Percentiles rank a stretch among this genome's conserved stretches.
Conservation (phyloP, 1,140 invertebrate genomes). For the Ylistrum balloti region DNA sequence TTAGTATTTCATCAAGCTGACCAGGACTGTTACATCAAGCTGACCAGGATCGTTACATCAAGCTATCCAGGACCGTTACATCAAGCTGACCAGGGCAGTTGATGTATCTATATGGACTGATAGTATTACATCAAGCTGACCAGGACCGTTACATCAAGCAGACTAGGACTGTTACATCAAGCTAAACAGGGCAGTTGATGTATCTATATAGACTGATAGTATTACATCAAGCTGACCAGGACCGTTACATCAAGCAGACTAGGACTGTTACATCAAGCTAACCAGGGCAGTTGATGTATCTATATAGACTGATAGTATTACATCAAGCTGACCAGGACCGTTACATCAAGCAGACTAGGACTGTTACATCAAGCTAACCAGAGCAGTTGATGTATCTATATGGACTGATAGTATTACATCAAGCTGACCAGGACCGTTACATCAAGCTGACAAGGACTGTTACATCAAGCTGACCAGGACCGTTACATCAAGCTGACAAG, state of each 20-base stretch:
- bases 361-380: not conserved
- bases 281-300: not conserved
- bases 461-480: not conserved
- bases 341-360: not conserved
- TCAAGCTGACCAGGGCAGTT: not conserved
- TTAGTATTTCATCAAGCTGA: not conserved
- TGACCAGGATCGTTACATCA: not conserved
- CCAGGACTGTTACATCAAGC: not conserved
- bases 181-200: too few relatives aligned
- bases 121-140: not conserved
- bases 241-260: not conserved
- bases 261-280: not conserved
- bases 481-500: not conserved
- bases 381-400: too few relatives aligned
- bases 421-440: not conserved
- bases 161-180: not conserved
- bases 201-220: too few relatives aligned
- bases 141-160: not conserved
- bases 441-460: not conserved
- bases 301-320: not conserved
- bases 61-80: not conserved
- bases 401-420: too few relatives aligned
- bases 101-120: not conserved
- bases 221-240: not conserved
- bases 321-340: slow-evolving; percentile 14